phyloP scores from a whole-genome alignment of 2,888 invertebrate genomes.

The Cyaniris semiargus region DNA sequence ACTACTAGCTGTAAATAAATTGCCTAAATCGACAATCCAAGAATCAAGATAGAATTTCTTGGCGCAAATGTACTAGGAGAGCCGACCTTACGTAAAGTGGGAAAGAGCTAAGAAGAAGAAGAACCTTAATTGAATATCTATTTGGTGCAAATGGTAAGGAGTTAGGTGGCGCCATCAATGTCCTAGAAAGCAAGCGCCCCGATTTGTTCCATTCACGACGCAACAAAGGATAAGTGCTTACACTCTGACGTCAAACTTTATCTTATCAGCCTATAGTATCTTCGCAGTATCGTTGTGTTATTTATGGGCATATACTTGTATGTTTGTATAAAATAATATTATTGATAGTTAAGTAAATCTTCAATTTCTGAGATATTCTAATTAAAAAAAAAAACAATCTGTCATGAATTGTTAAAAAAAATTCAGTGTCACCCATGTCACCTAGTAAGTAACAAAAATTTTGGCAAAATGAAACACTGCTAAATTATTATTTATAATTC shows the following conservation, averaged over 20 bases:
- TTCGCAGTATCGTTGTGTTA: background rate
- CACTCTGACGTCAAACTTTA: constrained; percentile 35
- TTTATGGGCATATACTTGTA: background rate
- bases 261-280: constrained; percentile 1
- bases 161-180: too few species aligned
- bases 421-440: background rate
- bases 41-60: too few species aligned
- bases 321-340: background rate
- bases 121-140: too few species aligned
- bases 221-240: constrained; percentile 55
- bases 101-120: too few species aligned
- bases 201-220: constrained; percentile 50
- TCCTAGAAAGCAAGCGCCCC: background rate
- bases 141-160: background rate
- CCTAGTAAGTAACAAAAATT: background rate
- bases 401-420: background rate
- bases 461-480: background rate
- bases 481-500: background rate
- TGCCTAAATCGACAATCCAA: too few species aligned
- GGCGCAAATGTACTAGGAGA: too few species aligned
- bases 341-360: background rate
- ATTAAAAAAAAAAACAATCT: background rate
- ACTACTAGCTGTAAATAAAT: too few species aligned
- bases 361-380: background rate
- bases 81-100: too few species aligned